A percentile compares a stretch with the other conserved stretches of the same genome.
Conservation (phyloP, 2,113 vertebrate genomes). For the Myodes glareolus region DNA sequence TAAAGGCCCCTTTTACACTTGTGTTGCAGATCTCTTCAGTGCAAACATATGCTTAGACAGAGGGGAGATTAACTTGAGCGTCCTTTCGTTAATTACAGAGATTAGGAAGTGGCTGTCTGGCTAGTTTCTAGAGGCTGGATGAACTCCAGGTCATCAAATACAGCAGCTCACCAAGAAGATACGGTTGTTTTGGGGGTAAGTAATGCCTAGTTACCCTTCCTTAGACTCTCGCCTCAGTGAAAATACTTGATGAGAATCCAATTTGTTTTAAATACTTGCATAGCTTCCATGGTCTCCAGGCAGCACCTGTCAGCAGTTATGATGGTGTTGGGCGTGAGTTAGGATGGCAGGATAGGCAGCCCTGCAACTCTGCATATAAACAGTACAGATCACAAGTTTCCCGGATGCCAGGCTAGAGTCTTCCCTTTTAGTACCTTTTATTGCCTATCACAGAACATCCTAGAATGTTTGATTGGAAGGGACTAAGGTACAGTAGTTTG, state of each 20-base stretch:
- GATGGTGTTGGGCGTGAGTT: conserved; percentile 49
- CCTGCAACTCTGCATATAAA: background rate
- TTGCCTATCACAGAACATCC: background rate
- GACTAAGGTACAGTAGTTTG: background rate
- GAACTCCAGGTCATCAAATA: conserved; percentile 51
- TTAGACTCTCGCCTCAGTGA: conserved; percentile 14
- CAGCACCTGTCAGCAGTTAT: conserved; percentile 47
- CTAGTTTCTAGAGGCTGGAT: conserved; percentile 57
- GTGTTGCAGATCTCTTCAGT: conserved; percentile 29
- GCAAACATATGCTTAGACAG: conserved; percentile 46
- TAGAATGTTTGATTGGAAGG: conserved; percentile 7
- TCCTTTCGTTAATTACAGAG: conserved; percentile 79
- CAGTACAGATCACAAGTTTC: background rate
- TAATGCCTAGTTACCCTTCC: conserved; percentile 22
- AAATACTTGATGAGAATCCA: conserved; percentile 8
- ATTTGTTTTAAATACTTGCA: conserved; percentile 75
- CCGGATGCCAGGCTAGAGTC: background rate
- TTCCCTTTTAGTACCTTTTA: background rate
- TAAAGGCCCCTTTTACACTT: background rate
- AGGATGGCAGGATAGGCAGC: background rate
- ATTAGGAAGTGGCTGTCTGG: conserved; percentile 74
- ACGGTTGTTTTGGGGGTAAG: conserved; percentile 24
- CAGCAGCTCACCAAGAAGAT: conserved; percentile 36
- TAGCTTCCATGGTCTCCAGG: conserved; percentile 44
- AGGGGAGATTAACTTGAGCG: conserved; percentile 76